Evolutionary conservation across 2,888 invertebrate genomes (phyloP).

Genomic region (Automeris io): DNA sequence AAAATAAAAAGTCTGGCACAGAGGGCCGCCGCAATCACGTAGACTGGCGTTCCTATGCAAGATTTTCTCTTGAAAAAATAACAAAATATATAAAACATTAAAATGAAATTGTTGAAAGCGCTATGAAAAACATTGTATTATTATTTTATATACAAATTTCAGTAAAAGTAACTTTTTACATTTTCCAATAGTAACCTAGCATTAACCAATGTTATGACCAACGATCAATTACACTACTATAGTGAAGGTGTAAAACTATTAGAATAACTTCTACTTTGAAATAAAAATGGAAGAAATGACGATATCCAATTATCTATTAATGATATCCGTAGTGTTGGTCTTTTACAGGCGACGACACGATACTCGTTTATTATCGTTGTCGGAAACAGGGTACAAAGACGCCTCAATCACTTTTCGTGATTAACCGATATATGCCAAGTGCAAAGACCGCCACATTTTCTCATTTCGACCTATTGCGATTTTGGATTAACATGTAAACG

Average conservation of each 20-base stretch:
- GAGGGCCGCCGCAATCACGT: no score
- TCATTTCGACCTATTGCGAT: no score
- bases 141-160: slow-evolving; percentile 1
- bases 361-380: background rate
- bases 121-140: background rate
- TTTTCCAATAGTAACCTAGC: background rate
- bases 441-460: no score
- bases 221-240: slow-evolving; percentile 1
- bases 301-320: background rate
- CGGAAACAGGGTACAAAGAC: no score
- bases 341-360: background rate
- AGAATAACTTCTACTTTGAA: background rate
- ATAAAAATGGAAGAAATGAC: slow-evolving; percentile 1
- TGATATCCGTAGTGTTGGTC: background rate
- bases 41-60: no score
- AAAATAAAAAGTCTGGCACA: no score
- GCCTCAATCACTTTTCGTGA: no score
- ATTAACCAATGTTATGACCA: slow-evolving; percentile 1
- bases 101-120: background rate
- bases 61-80: no score
- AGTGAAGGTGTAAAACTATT: background rate
- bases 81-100: no score
- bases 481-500: no score
- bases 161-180: background rate
- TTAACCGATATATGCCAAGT: no score